Base-by-base conservation (phyloP, 1,140 invertebrate species). In the Psix sp. region DNA sequence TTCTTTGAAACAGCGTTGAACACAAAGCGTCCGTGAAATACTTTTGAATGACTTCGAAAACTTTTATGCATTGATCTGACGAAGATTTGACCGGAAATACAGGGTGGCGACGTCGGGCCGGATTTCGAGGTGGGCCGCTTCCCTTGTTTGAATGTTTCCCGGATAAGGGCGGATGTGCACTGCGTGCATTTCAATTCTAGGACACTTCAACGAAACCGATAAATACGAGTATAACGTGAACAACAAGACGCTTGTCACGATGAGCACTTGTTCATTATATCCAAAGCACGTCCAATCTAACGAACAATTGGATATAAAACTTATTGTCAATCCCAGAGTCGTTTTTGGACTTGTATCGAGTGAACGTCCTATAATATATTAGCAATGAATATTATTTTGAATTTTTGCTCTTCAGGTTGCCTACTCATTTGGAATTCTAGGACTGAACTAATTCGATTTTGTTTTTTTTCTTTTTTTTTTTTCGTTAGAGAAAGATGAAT, bases 131-230 rank as follows among this genome's bases (percentile, higher is more conserved):
- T 60, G 56, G 54, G 56, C 29, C 35, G 68, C 59, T 63, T 77
- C 57, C 36, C 77, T 82, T 77, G 79, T 83, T 80, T 77, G 75
- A 81, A 80, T 79, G 65, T 82, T 80, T 79, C 80, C 79, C 77
- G 76, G 78, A 63, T 72, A 72, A 57, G 29, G 79, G 76, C 80
- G 82, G 80, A 82, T 83, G 82, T 71, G 81, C 80, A 84, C 78
- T 75, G 73, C 52, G 80, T 80, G 81, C 81, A 82, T 83, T 82
- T 82, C 78, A 82, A 84, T 83, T 81, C 76, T 66, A 57, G 77
- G 66, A 82, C 78, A 82, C 77, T 76, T 80, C 75, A 76, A 78
- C 76, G 77, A 80, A 82, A 81, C 78, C 79, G 74, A 70, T 60
- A 62, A 51, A 43, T 49, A 71, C 42, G 35, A 40, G 62, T 54